Evolutionary conservation across 2,797 vertebrate species (phyloP).

Genomic region (Gymnoscopelus braueri): DNA sequence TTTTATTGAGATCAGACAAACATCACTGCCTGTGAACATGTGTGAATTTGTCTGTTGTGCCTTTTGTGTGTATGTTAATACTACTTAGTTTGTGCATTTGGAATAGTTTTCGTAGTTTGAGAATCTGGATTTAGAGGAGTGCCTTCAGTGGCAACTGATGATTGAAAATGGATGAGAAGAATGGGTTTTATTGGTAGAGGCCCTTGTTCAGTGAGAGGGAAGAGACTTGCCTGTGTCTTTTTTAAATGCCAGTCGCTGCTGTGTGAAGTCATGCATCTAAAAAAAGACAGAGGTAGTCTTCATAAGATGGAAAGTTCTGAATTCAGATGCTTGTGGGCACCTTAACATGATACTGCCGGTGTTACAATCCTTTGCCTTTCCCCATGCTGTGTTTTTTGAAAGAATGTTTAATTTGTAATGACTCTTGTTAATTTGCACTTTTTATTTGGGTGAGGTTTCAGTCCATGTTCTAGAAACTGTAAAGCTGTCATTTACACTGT

Average conservation of each 20-base stretch:
- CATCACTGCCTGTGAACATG: conserved; percentile 39
- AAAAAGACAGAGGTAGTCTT: too few relatives aligned
- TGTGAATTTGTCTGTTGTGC: conserved; percentile 17
- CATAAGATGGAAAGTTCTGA: too few relatives aligned
- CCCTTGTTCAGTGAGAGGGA: too few relatives aligned
- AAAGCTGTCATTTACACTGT: background rate
- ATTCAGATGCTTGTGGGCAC: too few relatives aligned
- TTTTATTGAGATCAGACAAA: conserved; percentile 24
- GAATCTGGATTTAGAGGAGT: conserved; percentile 47
- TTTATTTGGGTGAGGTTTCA: conserved; percentile 10
- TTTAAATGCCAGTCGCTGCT: conserved; percentile 41
- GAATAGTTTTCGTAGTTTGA: conserved; percentile 25
- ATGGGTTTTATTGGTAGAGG: background rate
- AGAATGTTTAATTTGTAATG: background rate
- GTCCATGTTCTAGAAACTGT: conserved; percentile 10
- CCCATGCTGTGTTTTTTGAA: background rate
- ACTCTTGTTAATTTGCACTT: conserved; percentile 21
- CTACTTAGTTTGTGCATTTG: conserved; percentile 25
- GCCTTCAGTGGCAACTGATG: conserved; percentile 60
- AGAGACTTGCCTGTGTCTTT: background rate
- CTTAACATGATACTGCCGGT: background rate
- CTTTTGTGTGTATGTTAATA: conserved; percentile 20
- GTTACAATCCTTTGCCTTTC: background rate
- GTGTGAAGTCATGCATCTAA: conserved; percentile 8
- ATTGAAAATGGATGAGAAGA: background rate